A percentile compares a stretch with the other conserved stretches of the same genome.
Conservation (phyloP, 2,113 vertebrate species). For the Gymnorhina tibicen region DNA sequence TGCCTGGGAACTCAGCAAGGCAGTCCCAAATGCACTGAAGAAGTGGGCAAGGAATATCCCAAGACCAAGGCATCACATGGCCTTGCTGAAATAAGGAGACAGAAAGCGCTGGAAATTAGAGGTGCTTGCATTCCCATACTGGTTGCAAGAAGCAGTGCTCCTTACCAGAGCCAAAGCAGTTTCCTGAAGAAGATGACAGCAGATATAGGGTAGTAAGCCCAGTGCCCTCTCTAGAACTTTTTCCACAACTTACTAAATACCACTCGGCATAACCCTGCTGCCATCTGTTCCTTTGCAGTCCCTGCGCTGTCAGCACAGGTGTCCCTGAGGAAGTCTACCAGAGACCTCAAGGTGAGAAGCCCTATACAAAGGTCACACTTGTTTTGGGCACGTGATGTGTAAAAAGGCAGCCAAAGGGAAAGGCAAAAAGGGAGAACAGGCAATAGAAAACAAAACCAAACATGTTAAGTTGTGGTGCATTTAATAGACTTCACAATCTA, state of each 20-base stretch:
- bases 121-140: accelerated
- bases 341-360: neutral
- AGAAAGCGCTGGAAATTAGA: neutral
- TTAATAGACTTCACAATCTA: neutral
- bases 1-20: neutral
- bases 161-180: neutral
- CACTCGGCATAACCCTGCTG: neutral
- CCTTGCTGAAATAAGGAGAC: neutral
- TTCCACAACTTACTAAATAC: neutral
- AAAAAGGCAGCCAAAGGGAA: neutral
- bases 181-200: neutral
- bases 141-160: neutral
- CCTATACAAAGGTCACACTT: neutral
- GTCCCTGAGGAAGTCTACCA: neutral
- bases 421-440: neutral
- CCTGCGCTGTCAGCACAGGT: accelerated
- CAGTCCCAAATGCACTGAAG: neutral
- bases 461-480: neutral
- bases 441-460: neutral
- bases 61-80: neutral
- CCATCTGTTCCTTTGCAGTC: neutral
- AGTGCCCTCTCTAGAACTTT: neutral
- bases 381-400: neutral
- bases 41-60: neutral
- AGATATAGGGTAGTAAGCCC: neutral